Conservation (phyloP, 2,888 invertebrate species). For the Latrodectus elegans region DNA sequence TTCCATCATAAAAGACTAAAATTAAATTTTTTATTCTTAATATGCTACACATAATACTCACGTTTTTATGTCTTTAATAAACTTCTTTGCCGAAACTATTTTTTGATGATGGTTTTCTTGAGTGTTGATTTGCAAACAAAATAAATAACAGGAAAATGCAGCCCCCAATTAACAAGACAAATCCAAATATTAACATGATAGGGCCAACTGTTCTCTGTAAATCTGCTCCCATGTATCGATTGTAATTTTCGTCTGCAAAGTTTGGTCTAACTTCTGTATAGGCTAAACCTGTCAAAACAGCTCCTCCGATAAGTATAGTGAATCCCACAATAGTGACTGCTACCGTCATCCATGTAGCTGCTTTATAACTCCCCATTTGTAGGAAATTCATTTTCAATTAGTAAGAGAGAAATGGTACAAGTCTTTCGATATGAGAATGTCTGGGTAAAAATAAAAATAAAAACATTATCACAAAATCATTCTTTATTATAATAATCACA, state of each 20-base stretch:
- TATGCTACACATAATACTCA: too few species aligned
- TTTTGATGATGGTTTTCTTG: conserved; percentile 22
- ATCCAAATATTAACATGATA: conserved; percentile 69
- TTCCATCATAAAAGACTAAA: too few species aligned
- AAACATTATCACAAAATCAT: too few species aligned
- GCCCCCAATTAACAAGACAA: conserved; percentile 66
- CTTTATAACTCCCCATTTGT: conserved; percentile 67
- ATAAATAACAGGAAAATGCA: conserved; percentile 70
- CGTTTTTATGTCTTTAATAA: background rate
- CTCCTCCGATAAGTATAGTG: conserved; percentile 70
- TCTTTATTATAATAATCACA: too few species aligned
- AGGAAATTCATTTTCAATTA: conserved; percentile 41
- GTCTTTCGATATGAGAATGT: too few species aligned
- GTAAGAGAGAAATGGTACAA: too few species aligned
- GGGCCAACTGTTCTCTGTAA: conserved; percentile 71
- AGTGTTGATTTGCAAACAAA: conserved; percentile 41
- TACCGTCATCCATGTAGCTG: conserved; percentile 69
- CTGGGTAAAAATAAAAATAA: too few species aligned
- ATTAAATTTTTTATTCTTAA: too few species aligned
- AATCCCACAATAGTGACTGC: conserved; percentile 69
- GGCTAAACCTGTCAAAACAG: conserved; percentile 70
- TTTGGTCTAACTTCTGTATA: conserved; percentile 71
- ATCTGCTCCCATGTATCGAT: conserved; percentile 71
- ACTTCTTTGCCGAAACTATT: conserved; percentile 16
- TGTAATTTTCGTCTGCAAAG: conserved; percentile 71